Conservation (phyloP, 1,140 invertebrate species). For the Drosophila quadrilineata region DNA sequence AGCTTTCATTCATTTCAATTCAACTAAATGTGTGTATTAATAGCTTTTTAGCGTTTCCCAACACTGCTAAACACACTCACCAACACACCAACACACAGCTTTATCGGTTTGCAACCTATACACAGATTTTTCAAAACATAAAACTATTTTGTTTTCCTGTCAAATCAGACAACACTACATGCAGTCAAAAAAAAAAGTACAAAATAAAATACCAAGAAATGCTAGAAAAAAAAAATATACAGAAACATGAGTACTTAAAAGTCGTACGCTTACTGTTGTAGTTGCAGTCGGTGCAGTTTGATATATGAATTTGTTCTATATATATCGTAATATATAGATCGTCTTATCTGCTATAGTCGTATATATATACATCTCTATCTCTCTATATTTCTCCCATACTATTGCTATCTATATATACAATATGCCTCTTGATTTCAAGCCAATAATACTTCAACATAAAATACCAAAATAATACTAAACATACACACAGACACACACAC, state of each 20-base stretch:
- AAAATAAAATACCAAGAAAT: conserved; percentile 22
- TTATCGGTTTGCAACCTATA: too few species aligned
- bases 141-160: too few species aligned
- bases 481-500: conserved; percentile 1
- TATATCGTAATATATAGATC: conserved; percentile 24
- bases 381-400: too few species aligned
- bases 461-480: conserved; percentile 9
- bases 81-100: conserved; percentile 4
- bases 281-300: conserved; percentile 40
- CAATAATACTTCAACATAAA: conserved; percentile 21
- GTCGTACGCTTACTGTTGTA: conserved; percentile 60
- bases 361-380: conserved; percentile 11
- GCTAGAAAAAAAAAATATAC: neutral
- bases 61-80: conserved; percentile 27
- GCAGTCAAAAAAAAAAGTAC: neutral
- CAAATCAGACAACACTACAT: neutral
- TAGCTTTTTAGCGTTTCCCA: conserved; percentile 67
- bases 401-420: conserved; percentile 25
- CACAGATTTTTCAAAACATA: conserved; percentile 1
- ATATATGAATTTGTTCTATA: conserved; percentile 21
- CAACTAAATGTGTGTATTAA: conserved; percentile 73
- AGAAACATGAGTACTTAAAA: conserved; percentile 37
- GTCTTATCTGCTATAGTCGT: conserved; percentile 19
- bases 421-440: conserved; percentile 34
- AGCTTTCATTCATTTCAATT: conserved; percentile 69